A percentile compares a stretch with the other conserved stretches of the same genome.
Evolutionary conservation across 2,888 invertebrate species (phyloP).

Genomic region (Drosophila setosimentum): DNA sequence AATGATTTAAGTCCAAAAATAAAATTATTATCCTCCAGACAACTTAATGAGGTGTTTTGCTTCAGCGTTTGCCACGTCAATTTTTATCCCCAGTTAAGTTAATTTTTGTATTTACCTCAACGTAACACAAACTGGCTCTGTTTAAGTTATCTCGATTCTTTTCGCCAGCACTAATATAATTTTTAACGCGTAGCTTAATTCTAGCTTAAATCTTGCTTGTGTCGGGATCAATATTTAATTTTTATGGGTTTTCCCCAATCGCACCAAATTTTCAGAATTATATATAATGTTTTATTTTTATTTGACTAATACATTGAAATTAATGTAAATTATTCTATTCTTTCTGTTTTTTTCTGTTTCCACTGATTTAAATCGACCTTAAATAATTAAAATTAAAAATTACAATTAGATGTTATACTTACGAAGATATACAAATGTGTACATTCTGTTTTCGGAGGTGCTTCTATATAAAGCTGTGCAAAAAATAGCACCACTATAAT

Average conservation of each 20-base stretch:
- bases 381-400: background rate
- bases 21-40: background rate
- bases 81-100: no score
- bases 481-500: background rate
- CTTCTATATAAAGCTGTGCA: background rate
- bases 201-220: background rate
- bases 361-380: background rate
- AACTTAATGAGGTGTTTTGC: no score
- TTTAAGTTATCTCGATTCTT: no score
- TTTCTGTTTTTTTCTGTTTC: background rate
- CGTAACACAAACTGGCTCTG: no score
- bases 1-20: background rate
- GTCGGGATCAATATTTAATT: no score
- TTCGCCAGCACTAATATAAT: no score
- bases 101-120: no score
- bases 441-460: background rate
- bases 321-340: background rate
- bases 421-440: background rate
- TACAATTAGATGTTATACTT: background rate
- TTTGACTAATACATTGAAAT: background rate
- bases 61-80: no score
- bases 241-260: no score
- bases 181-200: no score
- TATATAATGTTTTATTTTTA: background rate
- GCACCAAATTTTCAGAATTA: background rate